Conservation (phyloP, 2,113 vertebrate species). For the Plectropomus leopardus region DNA sequence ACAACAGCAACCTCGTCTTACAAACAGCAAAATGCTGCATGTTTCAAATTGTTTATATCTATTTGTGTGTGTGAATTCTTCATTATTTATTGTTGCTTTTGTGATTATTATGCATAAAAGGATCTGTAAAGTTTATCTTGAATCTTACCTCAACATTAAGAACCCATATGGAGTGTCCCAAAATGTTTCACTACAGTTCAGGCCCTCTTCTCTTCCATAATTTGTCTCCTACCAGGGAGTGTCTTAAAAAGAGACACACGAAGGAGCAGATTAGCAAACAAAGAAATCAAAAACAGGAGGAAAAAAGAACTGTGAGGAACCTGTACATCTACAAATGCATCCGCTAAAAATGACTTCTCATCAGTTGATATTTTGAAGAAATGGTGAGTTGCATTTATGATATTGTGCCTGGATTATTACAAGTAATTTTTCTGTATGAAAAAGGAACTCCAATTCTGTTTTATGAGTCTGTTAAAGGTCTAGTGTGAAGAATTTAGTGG, state of each 20-base stretch:
- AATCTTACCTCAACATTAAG: slow-evolving; percentile 76
- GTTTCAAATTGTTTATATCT: too few species aligned
- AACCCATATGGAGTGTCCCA: slow-evolving; percentile 41
- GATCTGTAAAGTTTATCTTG: background rate
- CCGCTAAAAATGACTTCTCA: background rate
- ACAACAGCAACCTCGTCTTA: too few species aligned
- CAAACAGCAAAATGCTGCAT: too few species aligned
- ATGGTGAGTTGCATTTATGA: background rate
- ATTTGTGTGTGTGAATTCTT: background rate
- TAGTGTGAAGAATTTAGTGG: too few species aligned
- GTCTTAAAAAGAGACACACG: slow-evolving; percentile 12
- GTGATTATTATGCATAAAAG: background rate
- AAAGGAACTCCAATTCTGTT: background rate
- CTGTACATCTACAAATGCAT: background rate
- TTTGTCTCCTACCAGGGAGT: slow-evolving; percentile 12
- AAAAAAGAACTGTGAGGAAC: background rate
- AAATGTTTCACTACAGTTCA: slow-evolving; percentile 42
- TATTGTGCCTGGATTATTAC: background rate
- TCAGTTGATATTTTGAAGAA: background rate
- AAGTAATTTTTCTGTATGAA: background rate
- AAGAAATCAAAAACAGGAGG: background rate
- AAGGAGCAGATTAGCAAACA: background rate
- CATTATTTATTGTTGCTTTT: background rate
- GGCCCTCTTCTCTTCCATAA: slow-evolving; percentile 36
- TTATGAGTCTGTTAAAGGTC: background rate